Evolutionary conservation across 2,888 invertebrate species (phyloP).

Genomic region (Heliothis peltigera): DNA sequence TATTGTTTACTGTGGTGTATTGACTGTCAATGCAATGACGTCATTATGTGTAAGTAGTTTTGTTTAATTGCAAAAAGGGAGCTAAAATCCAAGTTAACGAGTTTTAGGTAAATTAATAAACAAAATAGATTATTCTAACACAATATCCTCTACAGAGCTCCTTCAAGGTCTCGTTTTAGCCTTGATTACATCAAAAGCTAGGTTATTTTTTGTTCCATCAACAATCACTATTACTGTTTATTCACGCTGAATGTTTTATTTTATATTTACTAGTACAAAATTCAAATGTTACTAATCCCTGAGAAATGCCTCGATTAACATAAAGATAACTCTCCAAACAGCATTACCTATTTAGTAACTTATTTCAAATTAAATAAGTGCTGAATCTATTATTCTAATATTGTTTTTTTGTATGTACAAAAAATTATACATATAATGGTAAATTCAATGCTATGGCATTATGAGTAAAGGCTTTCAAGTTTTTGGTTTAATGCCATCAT

Average conservation of each 20-base stretch:
- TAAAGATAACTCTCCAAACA: no score
- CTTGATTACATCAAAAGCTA: conserved; percentile 72
- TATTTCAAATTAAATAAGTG: no score
- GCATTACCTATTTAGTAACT: no score
- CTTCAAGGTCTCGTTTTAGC: conserved; percentile 72
- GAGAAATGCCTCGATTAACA: no score
- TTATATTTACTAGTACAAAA: neutral
- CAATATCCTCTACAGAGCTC: conserved; percentile 41
- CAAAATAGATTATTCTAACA: conserved; percentile 4
- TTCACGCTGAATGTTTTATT: conserved; percentile 27
- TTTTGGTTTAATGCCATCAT: no score
- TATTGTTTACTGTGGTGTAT: conserved; percentile 86
- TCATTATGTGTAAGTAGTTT: conserved; percentile 77
- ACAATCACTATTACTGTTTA: conserved; percentile 65
- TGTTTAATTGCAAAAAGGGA: conserved; percentile 47
- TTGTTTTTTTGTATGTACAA: no score
- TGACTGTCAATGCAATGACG: conserved; percentile 89
- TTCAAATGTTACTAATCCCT: neutral
- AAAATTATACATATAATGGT: no score
- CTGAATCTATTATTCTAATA: no score
- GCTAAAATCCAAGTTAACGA: neutral
- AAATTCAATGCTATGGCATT: no score
- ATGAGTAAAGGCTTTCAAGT: no score
- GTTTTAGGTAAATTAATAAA: conserved; percentile 6
- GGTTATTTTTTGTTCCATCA: conserved; percentile 76